phyloP scores from a whole-genome alignment of 2,797 vertebrate species.

The Catamblyrhynchus diadema region DNA sequence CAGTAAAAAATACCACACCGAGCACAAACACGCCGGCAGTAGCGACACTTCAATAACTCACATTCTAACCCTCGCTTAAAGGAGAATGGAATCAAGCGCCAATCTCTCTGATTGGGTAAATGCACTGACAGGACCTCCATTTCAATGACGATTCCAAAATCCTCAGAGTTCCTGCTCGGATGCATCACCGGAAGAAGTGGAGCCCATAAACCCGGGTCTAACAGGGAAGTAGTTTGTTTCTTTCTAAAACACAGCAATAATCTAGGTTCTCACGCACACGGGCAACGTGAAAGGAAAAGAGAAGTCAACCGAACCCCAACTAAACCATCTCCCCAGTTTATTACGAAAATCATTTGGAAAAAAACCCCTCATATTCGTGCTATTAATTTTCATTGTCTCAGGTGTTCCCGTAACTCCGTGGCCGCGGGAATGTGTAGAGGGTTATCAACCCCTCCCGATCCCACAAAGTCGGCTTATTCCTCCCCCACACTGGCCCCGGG shows the following conservation, averaged over 20 bases:
- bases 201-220: background rate
- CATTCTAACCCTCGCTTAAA: background rate
- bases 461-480: background rate
- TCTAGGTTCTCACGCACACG: background rate
- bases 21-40: accelerated
- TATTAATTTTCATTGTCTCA: background rate
- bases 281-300: accelerated
- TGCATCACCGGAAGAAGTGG: background rate
- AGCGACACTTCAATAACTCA: background rate
- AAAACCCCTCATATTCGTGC: accelerated
- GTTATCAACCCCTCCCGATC: accelerated
- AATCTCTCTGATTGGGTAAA: background rate
- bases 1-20: accelerated
- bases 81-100: accelerated
- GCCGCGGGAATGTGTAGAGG: background rate
- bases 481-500: background rate
- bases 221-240: accelerated
- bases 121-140: background rate
- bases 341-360: background rate
- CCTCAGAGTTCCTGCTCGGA: background rate
- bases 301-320: background rate
- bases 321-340: background rate
- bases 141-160: background rate
- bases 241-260: background rate
- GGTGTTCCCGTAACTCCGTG: background rate